Evolutionary conservation across 2,888 invertebrate genomes (phyloP).

Genomic region (Rhagium mordax): DNA sequence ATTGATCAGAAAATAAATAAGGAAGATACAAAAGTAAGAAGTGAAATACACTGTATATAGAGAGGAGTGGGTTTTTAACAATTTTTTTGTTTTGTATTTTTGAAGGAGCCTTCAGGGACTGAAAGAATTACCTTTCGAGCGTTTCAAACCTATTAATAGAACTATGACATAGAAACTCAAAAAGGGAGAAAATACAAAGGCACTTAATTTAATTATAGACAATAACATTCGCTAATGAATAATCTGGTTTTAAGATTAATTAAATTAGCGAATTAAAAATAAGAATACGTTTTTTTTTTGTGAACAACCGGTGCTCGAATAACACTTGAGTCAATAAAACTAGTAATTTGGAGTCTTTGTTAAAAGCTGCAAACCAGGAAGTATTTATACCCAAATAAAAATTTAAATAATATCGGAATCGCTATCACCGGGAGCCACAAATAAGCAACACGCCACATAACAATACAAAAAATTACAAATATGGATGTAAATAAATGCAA

Average conservation of each 20-base stretch:
- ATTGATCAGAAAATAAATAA: too few relatives aligned
- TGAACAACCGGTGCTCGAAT: background rate
- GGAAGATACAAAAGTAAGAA: too few relatives aligned
- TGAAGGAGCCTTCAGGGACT: too few relatives aligned
- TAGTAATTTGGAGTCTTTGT: constrained; percentile 20
- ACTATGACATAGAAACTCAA: too few relatives aligned
- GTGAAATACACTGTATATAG: too few relatives aligned
- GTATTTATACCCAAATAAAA: constrained; percentile 11
- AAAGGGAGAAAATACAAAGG: too few relatives aligned
- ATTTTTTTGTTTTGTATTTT: too few relatives aligned
- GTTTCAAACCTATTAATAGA: too few relatives aligned
- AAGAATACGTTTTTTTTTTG: background rate
- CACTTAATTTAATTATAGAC: too few relatives aligned
- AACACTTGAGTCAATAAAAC: background rate
- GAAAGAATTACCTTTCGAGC: too few relatives aligned
- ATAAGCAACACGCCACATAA: constrained; percentile 16
- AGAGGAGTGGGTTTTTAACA: too few relatives aligned
- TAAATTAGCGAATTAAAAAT: background rate
- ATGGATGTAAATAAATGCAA: constrained; percentile 7
- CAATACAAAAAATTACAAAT: constrained; percentile 2
- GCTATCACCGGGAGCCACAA: constrained; percentile 11
- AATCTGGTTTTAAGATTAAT: background rate
- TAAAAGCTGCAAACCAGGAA: constrained; percentile 25
- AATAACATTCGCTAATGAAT: too few relatives aligned
- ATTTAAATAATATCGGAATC: constrained; percentile 19